These are phyloP conservation scores for Tetranychus piercei DNA, from an alignment of 2,888 invertebrate genomes.

Conservation along the genomic window DNA sequence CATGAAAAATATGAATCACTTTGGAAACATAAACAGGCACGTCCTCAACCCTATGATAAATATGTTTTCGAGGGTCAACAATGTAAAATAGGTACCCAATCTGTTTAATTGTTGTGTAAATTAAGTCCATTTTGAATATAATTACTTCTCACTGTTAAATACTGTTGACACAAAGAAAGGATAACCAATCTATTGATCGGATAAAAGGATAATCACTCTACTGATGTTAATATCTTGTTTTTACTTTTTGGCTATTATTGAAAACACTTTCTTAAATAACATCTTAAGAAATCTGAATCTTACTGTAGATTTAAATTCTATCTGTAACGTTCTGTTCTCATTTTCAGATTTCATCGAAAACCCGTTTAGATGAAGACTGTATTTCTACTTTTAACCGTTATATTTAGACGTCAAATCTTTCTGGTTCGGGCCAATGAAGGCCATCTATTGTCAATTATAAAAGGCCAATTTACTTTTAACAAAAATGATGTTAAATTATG, in stretches of 20 bases:
- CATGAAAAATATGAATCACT: constrained; percentile 30
- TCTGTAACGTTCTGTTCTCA: neutral
- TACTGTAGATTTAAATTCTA: neutral
- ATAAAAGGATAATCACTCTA: too few species aligned
- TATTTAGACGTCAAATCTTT: neutral
- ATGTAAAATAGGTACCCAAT: constrained; percentile 25
- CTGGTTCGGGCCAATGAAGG: neutral
- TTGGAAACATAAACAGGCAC: constrained; percentile 28
- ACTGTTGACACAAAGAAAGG: too few species aligned
- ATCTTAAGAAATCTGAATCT: too few species aligned
- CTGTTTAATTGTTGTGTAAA: constrained; percentile 11
- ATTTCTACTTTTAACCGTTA: neutral
- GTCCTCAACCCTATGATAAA: constrained; percentile 20
- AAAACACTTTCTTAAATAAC: neutral
- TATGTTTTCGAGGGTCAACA: constrained; percentile 22
- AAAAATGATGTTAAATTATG: neutral
- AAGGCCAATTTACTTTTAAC: neutral
- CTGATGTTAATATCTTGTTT: neutral
- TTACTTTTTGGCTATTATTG: neutral
- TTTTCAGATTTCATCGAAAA: neutral
- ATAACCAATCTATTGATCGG: too few species aligned
- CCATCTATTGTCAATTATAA: neutral
- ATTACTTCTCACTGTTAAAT: too few species aligned
- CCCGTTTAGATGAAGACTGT: neutral
- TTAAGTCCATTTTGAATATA: neutral